Evolutionary conservation across 2,113 vertebrate species (phyloP).

Genomic region (Saimiri boliviensis): DNA sequence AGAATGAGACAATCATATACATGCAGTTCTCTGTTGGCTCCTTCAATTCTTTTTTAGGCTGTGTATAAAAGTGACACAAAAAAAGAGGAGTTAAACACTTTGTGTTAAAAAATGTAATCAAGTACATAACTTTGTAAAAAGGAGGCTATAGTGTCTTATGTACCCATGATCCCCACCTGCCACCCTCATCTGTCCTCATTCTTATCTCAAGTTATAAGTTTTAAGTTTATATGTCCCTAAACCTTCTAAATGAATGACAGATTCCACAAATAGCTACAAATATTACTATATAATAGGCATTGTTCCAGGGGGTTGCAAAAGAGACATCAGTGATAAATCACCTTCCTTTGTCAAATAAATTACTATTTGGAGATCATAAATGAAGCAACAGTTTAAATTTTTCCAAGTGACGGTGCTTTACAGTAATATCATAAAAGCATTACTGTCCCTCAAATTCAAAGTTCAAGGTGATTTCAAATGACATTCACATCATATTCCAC

Average conservation of each 20-base stretch:
- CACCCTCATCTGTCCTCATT: not conserved
- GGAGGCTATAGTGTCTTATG: not conserved
- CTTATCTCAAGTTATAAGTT: not conserved
- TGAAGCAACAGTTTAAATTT: conserved; percentile 15
- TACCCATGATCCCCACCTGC: not conserved
- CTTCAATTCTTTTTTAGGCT: not conserved
- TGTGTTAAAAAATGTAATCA: not conserved
- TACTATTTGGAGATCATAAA: conserved; percentile 4
- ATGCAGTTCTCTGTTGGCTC: not conserved
- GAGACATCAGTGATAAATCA: not conserved
- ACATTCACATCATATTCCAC: not conserved
- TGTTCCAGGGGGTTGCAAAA: not conserved
- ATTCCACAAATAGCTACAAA: conserved; percentile 30
- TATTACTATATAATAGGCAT: not conserved
- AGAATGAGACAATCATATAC: conserved; percentile 15
- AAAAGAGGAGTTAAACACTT: not conserved
- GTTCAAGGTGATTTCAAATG: conserved; percentile 34
- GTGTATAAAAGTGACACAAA: not conserved
- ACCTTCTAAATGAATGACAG: conserved; percentile 41
- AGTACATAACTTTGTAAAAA: not conserved
- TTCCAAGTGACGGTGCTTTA: not conserved
- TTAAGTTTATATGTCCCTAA: not conserved
- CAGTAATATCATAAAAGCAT: not conserved
- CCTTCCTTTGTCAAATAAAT: conserved; percentile 44
- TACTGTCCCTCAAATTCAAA: conserved; percentile 47